Percentiles rank a stretch among this genome's conserved stretches.
These are phyloP conservation scores for Oryctolagus cuniculus DNA, from an alignment of 2,113 vertebrate species.

Conservation along the genomic window mOryCun1.1 NC_091433.1:161735501-161736000, in stretches of 20 bases:
- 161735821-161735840: not conserved
- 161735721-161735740: not conserved
- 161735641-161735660: not conserved
- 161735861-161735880: not conserved
- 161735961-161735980: not conserved
- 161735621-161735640: not conserved
- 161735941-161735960: not conserved
- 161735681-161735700: not conserved
- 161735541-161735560: not conserved
- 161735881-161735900: not conserved
- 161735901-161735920: not conserved
- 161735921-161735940: not conserved
- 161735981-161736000: not conserved
- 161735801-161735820: not conserved
- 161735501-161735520: not conserved
- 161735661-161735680: not conserved
- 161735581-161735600: not conserved
- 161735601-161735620: not conserved
- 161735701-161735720: not conserved
- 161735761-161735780: not conserved
- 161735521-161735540: not conserved
- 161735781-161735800: not conserved
- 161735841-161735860: not conserved
- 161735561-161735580: not conserved
- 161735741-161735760: not conserved